These are phyloP conservation scores for Glaucopsyche alexis DNA, from an alignment of 2,888 invertebrate genomes.

Conservation along the genomic window DNA sequence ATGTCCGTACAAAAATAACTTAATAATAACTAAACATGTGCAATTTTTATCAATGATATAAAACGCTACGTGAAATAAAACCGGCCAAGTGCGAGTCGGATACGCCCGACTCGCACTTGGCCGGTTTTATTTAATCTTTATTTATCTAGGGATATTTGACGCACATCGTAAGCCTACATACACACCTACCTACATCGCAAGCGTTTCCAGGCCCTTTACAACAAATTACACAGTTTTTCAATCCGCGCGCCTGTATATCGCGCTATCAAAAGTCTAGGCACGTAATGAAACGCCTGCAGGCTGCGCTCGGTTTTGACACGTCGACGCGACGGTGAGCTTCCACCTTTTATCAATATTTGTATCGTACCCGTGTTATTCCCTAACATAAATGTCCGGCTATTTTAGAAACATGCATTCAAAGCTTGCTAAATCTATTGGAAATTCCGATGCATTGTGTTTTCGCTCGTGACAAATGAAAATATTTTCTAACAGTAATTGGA, in stretches of 20 bases:
- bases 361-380: conserved; percentile 34
- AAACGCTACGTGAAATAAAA: too few relatives aligned
- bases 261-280: conserved; percentile 46
- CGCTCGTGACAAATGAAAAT: conserved; percentile 10
- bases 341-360: conserved; percentile 44
- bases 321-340: conserved; percentile 45
- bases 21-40: too few relatives aligned
- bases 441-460: conserved; percentile 6
- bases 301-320: conserved; percentile 48
- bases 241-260: conserved; percentile 39
- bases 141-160: too few relatives aligned
- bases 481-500: conserved; percentile 10
- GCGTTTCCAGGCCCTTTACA: neutral
- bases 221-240: neutral
- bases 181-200: neutral
- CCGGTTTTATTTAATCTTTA: too few relatives aligned
- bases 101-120: too few relatives aligned
- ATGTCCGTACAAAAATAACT: too few relatives aligned
- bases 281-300: conserved; percentile 56
- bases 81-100: too few relatives aligned
- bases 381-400: conserved; percentile 30
- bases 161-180: too few relatives aligned
- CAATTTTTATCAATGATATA: too few relatives aligned
- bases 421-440: conserved; percentile 25
- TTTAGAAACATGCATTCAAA: conserved; percentile 23